A percentile compares a stretch with the other conserved stretches of the same genome.
phyloP scores from a whole-genome alignment of 2,888 invertebrate species.

The Bembecia ichneumoniformis region DNA sequence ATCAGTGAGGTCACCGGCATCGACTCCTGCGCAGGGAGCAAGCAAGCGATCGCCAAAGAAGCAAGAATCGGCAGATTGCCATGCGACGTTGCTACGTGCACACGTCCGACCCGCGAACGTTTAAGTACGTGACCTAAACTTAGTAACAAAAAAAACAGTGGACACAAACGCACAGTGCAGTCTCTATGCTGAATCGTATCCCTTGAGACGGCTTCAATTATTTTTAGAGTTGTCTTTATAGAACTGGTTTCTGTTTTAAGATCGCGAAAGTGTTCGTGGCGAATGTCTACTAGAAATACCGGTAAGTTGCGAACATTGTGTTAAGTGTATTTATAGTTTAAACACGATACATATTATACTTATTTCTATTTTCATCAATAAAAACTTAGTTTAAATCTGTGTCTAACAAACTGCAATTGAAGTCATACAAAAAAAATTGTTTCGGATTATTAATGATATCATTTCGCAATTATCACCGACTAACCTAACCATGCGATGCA shows the following conservation, averaged over 20 bases:
- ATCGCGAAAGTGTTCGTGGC: constrained; percentile 36
- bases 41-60: not conserved
- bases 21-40: constrained; percentile 11
- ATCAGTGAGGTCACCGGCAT: constrained; percentile 41
- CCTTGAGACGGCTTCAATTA: constrained; percentile 35
- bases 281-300: constrained; percentile 8
- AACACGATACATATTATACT: too few relatives aligned
- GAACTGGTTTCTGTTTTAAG: constrained; percentile 43
- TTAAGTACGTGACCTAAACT: constrained; percentile 17
- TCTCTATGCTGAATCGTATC: constrained; percentile 22
- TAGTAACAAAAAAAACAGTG: constrained; percentile 26
- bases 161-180: constrained; percentile 23
- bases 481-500: too few relatives aligned
- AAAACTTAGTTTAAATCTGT: too few relatives aligned
- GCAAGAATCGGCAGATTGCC: constrained; percentile 24
- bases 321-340: not conserved
- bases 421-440: too few relatives aligned
- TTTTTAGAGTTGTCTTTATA: constrained; percentile 37
- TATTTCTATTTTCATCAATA: too few relatives aligned
- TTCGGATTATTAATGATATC: too few relatives aligned
- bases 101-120: constrained; percentile 22
- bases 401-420: too few relatives aligned
- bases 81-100: constrained; percentile 24
- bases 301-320: constrained; percentile 3
- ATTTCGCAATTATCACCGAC: too few relatives aligned